Evolutionary conservation across 2,113 vertebrate species (phyloP).

Genomic region (Peromyscus maniculatus): DNA sequence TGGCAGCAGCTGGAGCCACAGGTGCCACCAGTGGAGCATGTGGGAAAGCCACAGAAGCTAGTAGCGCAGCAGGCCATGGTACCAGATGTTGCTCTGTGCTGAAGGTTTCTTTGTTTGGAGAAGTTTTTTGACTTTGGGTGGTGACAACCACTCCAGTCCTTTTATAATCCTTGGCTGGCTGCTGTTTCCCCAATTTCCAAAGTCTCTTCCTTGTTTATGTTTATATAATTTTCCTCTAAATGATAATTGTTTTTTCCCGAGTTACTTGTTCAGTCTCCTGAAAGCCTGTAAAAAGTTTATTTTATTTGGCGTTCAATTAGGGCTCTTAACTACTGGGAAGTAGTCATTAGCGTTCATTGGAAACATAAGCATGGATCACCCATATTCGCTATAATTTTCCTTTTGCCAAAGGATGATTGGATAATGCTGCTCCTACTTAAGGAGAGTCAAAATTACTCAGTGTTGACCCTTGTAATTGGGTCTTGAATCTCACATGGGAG

Average conservation of each 20-base stretch:
- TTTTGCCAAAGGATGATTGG: conserved; percentile 34
- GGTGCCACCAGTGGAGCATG: conserved; percentile 49
- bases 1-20: conserved; percentile 67
- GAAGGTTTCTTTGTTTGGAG: conserved; percentile 15
- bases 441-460: conserved; percentile 29
- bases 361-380: background rate
- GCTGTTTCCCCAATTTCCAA: conserved; percentile 58
- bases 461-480: conserved; percentile 37
- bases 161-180: conserved; percentile 76
- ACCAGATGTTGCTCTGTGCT: background rate
- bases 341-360: conserved; percentile 52
- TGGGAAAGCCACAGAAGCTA: conserved; percentile 74
- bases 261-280: conserved; percentile 48
- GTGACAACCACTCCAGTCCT: conserved; percentile 3
- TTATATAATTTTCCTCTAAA: conserved; percentile 63
- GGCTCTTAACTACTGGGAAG: background rate
- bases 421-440: background rate
- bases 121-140: conserved; percentile 31
- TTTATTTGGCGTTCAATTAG: conserved; percentile 70
- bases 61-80: conserved; percentile 74
- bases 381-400: conserved; percentile 46
- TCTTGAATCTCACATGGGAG: background rate
- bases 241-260: conserved; percentile 63
- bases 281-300: conserved; percentile 66
- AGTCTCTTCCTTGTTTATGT: conserved; percentile 78